A percentile compares a stretch with the other conserved stretches of the same genome.
phyloP scores from a whole-genome alignment of 2,113 vertebrate genomes.

The Paratilapia polleni region DNA sequence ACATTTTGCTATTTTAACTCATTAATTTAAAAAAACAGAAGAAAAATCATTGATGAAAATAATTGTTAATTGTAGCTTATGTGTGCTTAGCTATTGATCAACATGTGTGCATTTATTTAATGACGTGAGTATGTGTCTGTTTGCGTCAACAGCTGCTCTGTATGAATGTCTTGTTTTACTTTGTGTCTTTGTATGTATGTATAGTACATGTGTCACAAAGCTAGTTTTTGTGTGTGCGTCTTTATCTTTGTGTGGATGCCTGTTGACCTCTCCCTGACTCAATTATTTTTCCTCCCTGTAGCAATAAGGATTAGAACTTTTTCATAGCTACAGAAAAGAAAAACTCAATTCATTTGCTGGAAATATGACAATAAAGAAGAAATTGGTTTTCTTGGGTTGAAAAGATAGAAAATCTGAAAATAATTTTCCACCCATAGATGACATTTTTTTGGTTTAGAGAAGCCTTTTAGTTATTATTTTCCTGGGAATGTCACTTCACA shows the following conservation, averaged over 20 bases:
- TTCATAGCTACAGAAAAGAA: conserved; percentile 36
- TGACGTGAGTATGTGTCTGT: background rate
- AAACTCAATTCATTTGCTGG: conserved; percentile 57
- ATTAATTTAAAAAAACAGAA: too few species aligned
- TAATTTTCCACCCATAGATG: conserved; percentile 38
- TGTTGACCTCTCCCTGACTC: conserved; percentile 61
- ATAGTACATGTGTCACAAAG: background rate
- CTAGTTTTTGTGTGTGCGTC: background rate
- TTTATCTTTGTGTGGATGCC: conserved; percentile 14
- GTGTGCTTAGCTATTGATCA: too few species aligned
- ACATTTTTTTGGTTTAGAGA: conserved; percentile 44
- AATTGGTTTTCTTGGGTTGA: conserved; percentile 69
- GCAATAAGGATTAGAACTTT: conserved; percentile 78
- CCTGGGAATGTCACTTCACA: conserved; percentile 49
- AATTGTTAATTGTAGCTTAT: too few species aligned
- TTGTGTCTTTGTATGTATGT: background rate
- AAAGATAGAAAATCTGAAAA: conserved; percentile 58
- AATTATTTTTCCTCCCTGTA: conserved; percentile 71
- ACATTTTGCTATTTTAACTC: too few species aligned
- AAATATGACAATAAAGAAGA: conserved; percentile 72
- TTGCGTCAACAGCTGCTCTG: background rate
- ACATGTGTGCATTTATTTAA: background rate
- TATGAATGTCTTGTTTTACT: background rate
- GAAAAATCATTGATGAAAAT: too few species aligned
- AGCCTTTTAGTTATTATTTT: conserved; percentile 55